Evolutionary conservation across 2,888 invertebrate genomes (phyloP).

Genomic region (Drosophila testacea): DNA sequence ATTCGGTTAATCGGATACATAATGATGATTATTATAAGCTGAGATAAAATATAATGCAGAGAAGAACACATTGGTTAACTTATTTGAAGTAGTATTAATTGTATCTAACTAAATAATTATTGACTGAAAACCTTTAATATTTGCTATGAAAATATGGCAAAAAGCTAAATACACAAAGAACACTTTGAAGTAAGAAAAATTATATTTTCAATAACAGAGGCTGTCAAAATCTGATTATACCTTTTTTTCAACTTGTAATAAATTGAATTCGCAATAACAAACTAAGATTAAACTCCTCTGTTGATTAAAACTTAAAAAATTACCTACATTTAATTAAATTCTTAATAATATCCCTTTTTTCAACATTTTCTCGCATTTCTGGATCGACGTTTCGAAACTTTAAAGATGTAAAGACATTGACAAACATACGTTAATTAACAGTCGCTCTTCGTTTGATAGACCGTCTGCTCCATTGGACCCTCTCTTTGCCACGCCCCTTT

Average conservation of each 20-base stretch:
- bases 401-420: constrained; percentile 7
- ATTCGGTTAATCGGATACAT: constrained; percentile 3
- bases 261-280: not conserved
- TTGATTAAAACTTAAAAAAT: constrained; percentile 1
- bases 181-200: too few relatives aligned
- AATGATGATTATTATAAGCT: not conserved
- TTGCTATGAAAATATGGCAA: too few relatives aligned
- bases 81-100: too few relatives aligned
- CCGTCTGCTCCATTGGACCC: not conserved
- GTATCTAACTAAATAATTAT: too few relatives aligned
- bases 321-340: not conserved
- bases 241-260: not conserved
- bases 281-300: not conserved
- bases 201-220: too few relatives aligned
- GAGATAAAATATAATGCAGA: not conserved
- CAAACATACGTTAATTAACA: constrained; percentile 33
- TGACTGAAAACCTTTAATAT: too few relatives aligned
- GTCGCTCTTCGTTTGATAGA: constrained; percentile 24
- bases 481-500: too few relatives aligned
- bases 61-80: not conserved
- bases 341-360: not conserved
- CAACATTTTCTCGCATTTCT: not conserved
- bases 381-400: not conserved
- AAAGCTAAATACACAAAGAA: too few relatives aligned
- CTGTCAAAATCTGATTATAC: too few relatives aligned